phyloP scores from a whole-genome alignment of 2,888 invertebrate species.

The Eutolmus rufibarbis region DNA sequence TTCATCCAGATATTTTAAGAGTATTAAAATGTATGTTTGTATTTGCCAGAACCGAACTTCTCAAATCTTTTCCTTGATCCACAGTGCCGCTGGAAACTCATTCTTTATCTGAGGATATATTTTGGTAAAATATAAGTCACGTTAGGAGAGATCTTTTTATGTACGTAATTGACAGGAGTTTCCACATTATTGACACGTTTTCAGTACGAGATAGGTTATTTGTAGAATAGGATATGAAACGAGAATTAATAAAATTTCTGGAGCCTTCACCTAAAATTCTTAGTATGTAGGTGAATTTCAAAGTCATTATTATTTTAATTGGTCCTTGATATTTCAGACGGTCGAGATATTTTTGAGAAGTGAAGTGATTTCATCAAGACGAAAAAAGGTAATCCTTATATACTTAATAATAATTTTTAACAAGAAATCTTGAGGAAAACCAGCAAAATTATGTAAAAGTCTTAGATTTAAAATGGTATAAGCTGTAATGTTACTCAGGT shows the following conservation, averaged over 20 bases:
- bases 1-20: slow-evolving; percentile 16
- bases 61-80: neutral
- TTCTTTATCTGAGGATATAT: neutral
- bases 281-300: neutral
- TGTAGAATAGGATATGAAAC: neutral
- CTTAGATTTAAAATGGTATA: too few species aligned
- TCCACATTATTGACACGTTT: neutral
- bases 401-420: too few species aligned
- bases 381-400: too few species aligned
- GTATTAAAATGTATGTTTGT: slow-evolving; percentile 4
- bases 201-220: neutral
- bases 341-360: neutral
- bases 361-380: neutral
- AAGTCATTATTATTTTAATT: neutral
- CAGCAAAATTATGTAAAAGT: too few species aligned
- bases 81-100: neutral
- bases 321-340: neutral
- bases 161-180: neutral
- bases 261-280: neutral
- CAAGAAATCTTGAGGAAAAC: too few species aligned
- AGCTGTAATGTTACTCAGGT: too few species aligned
- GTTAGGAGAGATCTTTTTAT: neutral
- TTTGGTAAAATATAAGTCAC: neutral
- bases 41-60: neutral
- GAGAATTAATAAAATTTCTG: neutral